Conservation (phyloP, 1,140 invertebrate genomes). For the Zophobas morio region DNA sequence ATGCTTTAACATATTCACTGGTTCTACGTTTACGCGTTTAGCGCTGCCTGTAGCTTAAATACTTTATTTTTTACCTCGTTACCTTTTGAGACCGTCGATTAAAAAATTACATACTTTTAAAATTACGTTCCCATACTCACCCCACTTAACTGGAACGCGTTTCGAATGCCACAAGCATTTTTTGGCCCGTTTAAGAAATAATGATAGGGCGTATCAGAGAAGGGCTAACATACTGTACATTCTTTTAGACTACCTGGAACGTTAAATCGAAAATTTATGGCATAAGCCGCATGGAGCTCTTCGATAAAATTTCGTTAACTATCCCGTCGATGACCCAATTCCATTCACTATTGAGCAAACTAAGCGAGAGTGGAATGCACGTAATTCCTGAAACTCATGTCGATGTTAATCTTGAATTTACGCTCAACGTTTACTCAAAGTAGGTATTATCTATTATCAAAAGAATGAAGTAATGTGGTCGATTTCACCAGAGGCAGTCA, state of each 20-base stretch:
- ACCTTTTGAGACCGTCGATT: no score
- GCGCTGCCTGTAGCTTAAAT: no score
- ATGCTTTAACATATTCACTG: no score
- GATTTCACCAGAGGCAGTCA: no score
- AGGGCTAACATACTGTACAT: not conserved
- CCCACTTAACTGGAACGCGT: not conserved
- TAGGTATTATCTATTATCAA: no score
- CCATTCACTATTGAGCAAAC: conserved; percentile 36
- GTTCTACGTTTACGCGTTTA: no score
- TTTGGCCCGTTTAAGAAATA: not conserved
- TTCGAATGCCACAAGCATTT: not conserved
- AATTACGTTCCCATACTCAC: not conserved
- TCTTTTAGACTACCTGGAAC: not conserved
- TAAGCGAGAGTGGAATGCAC: conserved; percentile 29
- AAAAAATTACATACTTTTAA: no score
- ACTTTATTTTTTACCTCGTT: no score
- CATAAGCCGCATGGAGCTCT: not conserved
- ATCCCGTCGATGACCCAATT: conserved; percentile 29
- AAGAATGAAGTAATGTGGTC: no score
- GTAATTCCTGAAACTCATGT: conserved; percentile 40
- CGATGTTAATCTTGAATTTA: conserved; percentile 26
- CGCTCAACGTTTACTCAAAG: conserved; percentile 7
- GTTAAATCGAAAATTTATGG: not conserved
- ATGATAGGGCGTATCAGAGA: not conserved
- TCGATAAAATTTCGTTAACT: conserved; percentile 30